Conservation (phyloP, 2,113 vertebrate genomes). For the Geococcyx californianus region DNA sequence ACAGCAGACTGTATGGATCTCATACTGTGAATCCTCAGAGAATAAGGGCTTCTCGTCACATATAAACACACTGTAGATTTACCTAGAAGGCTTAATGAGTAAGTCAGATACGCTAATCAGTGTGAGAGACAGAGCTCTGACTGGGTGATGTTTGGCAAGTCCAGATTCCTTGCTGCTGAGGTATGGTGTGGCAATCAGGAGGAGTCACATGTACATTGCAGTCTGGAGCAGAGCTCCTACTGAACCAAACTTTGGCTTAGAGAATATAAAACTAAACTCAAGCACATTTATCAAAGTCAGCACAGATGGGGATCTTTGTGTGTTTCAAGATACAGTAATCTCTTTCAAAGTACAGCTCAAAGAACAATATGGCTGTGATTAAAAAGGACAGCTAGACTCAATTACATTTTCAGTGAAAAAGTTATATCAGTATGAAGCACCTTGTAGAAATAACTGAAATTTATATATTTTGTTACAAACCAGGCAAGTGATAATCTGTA, state of each 20-base stretch:
- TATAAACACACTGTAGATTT: neutral
- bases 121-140: neutral
- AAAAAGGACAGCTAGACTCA: neutral
- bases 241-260: neutral
- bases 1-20: neutral
- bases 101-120: neutral
- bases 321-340: neutral
- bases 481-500: neutral
- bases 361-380: neutral
- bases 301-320: neutral
- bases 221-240: neutral
- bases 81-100: neutral
- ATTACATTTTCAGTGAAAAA: neutral
- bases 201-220: rapidly evolving
- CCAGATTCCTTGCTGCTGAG: neutral
- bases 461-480: neutral
- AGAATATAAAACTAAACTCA: neutral
- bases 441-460: neutral
- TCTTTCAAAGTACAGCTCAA: neutral
- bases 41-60: neutral
- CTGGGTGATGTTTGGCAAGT: neutral
- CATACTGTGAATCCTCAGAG: neutral
- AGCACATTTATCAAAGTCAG: neutral
- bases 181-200: neutral
- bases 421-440: neutral